Evolutionary conservation across 1,140 invertebrate species (phyloP), one percentile per base, ranked within the genome.

Genomic region (Chironomus tepperi): DNA sequence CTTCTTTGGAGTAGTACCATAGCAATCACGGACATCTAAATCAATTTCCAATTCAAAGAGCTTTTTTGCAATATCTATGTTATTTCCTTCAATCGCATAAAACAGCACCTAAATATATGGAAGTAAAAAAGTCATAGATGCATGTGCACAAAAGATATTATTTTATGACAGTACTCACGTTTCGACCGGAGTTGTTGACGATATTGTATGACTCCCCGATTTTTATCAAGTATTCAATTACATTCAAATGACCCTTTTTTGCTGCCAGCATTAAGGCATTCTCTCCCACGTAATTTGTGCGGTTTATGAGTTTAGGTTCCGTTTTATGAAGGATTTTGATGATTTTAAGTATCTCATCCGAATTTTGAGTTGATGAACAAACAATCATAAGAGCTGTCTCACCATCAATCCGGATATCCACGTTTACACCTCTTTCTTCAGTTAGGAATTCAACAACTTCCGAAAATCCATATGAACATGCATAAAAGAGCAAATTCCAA

Each of bases 261-360:
- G 83, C 83, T 47, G 85, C 85, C 43, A 80, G 81, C 81, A 85
- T 85, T 42, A 86, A 81, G 12, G 85, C 81, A 42, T 82, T 85
- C 74, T 79, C 80, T 34, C 84, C 80, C 75, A 78, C 82, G 70
- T 81, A 81, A 76, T 85, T 81, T 0, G 79, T 79, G 0, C 79
- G 77, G 77, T 84, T 83, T 10, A 83, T 77, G 65, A 82, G 78
- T 16, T 79, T 79, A 7, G 47, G 47, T n/a, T 57, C 47, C 5
- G 77, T 78, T 72, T 81, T 73, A 0, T 57, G 43, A 0, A 81
- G 70, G 10, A 82, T 72, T 0, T 77, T 76, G 1, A 80, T 80
- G 12, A 81, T 73, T 73, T 77, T 70, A 10, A 70, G 18, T 19
- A 70, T 10, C 16, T n/a, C 2, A 18, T 70, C 65, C 9, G 65